Evolutionary conservation across 2,113 vertebrate genomes (phyloP).

Genomic region (Motacilla tschutschensis): DNA sequence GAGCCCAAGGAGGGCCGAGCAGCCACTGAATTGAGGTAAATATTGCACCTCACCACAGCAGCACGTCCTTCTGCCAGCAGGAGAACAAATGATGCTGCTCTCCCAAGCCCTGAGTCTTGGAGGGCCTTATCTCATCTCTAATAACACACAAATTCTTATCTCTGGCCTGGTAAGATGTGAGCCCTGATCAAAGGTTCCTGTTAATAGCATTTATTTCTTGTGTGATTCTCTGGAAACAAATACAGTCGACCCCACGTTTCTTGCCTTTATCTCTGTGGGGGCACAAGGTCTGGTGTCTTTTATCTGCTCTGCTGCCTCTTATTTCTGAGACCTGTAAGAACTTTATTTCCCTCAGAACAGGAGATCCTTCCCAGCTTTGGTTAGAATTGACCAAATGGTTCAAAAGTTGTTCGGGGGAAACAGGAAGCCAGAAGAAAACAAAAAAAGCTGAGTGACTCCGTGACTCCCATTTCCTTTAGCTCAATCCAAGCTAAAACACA

Average conservation of each 20-base stretch:
- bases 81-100: not conserved
- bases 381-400: constrained; percentile 16
- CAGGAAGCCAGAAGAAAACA: constrained; percentile 40
- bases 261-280: constrained; percentile 28
- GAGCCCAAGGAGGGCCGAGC: not conserved
- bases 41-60: not conserved
- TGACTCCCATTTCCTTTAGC: constrained; percentile 41
- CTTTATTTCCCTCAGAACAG: not conserved
- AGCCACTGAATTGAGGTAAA: not conserved
- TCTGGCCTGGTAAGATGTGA: not conserved
- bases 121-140: constrained; percentile 9
- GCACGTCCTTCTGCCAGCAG: not conserved
- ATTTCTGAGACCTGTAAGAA: not conserved
- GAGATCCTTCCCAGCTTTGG: not conserved
- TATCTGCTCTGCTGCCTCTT: not conserved
- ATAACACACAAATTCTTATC: constrained; percentile 11
- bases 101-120: rapidly evolving
- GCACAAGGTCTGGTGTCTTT: constrained; percentile 22
- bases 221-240: constrained; percentile 7
- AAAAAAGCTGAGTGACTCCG: not conserved
- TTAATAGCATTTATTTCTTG: constrained; percentile 13
- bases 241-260: not conserved
- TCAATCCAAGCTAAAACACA: not conserved
- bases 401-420: constrained; percentile 30
- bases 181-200: constrained; percentile 24